Percentiles rank a stretch among this genome's conserved stretches.
phyloP scores from a whole-genome alignment of 2,888 invertebrate genomes.

The Philhelius pedissequus region DNA sequence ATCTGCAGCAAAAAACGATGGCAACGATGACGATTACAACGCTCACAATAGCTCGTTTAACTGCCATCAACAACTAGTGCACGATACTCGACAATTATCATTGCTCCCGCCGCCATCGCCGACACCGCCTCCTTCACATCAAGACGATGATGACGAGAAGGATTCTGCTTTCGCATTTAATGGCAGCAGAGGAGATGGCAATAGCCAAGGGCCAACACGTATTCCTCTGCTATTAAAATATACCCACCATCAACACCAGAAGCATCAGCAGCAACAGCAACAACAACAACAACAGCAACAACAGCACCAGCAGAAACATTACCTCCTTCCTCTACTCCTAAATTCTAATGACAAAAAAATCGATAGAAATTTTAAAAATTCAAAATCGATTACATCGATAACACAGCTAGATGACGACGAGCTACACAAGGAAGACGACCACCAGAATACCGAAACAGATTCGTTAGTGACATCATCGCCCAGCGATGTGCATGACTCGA shows the following conservation, averaged over 20 bases:
- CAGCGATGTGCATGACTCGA: constrained; percentile 6
- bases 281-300: not conserved
- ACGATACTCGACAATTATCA: constrained; percentile 43
- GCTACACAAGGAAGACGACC: not conserved
- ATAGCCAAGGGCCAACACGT: constrained; percentile 61
- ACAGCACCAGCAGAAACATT: constrained; percentile 40
- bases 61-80: constrained; percentile 47
- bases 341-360: constrained; percentile 58
- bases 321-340: constrained; percentile 39
- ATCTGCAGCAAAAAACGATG: constrained; percentile 23
- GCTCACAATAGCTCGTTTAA: constrained; percentile 29
- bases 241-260: constrained; percentile 35
- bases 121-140: not conserved
- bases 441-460: constrained; percentile 9
- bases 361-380: constrained; percentile 65
- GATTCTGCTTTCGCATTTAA: not conserved
- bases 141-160: constrained; percentile 3
- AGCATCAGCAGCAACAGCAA: not conserved
- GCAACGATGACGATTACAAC: constrained; percentile 33
- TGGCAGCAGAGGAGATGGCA: constrained; percentile 20
- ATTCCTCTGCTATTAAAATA: constrained; percentile 38
- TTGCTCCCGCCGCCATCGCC: constrained; percentile 38
- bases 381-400: constrained; percentile 60
- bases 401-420: not conserved
- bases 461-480: constrained; percentile 33